phyloP scores from a whole-genome alignment of 2,888 invertebrate genomes.

The Salpingus planirostris region DNA sequence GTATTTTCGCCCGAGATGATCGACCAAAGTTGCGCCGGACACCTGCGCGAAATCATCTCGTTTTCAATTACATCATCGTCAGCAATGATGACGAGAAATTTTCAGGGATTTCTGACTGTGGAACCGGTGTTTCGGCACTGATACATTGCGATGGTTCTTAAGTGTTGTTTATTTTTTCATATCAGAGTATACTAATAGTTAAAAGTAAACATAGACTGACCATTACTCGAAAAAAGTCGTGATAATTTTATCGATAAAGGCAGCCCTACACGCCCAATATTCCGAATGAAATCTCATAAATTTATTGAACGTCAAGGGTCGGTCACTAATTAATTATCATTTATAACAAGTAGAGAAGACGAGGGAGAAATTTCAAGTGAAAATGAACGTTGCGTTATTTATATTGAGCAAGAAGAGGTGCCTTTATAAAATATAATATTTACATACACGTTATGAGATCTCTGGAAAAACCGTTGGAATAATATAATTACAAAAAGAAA shows the following conservation, averaged over 20 bases:
- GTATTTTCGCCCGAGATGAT: too few relatives aligned
- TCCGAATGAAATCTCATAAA: constrained; percentile 13
- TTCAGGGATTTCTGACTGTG: too few relatives aligned
- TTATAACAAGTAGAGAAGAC: constrained; percentile 19
- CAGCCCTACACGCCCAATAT: constrained; percentile 17
- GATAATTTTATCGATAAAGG: constrained; percentile 18
- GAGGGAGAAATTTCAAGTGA: constrained; percentile 5
- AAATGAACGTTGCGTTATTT: constrained; percentile 12
- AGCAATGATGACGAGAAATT: too few relatives aligned
- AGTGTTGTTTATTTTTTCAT: constrained; percentile 37
- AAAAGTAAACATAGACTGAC: constrained; percentile 39
- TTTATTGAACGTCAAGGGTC: constrained; percentile 15
- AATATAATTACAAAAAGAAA: constrained; percentile 18
- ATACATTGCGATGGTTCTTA: too few relatives aligned
- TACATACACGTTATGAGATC: constrained; percentile 34
- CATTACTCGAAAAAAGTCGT: constrained; percentile 35
- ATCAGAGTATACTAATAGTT: constrained; percentile 37
- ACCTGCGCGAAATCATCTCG: too few relatives aligned
- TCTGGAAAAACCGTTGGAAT: constrained; percentile 33
- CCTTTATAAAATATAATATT: constrained; percentile 24
- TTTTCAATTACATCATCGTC: too few relatives aligned
- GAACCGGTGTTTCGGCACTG: too few relatives aligned
- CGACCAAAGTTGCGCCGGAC: too few relatives aligned
- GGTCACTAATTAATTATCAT: constrained; percentile 28
- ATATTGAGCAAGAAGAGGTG: constrained; percentile 17